phyloP scores from a whole-genome alignment of 2,113 vertebrate genomes.

The Platycercus adscitus region DNA sequence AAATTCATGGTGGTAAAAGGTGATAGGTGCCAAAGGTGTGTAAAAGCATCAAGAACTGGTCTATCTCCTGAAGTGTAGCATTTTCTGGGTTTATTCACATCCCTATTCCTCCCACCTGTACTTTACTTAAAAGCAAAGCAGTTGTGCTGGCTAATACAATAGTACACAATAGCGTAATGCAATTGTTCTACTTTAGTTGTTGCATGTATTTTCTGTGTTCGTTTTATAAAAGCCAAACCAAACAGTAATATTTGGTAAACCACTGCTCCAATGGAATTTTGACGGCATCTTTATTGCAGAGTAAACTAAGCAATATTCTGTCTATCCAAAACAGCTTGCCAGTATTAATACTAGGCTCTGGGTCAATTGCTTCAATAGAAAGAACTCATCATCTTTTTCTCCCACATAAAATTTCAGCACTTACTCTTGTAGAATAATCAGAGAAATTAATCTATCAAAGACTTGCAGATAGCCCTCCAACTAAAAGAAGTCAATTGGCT shows the following conservation, averaged over 20 bases:
- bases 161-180: neutral
- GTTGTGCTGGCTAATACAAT: conserved; percentile 26
- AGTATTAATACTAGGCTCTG: conserved; percentile 3
- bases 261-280: conserved; percentile 49
- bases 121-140: conserved; percentile 10
- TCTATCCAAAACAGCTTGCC: conserved; percentile 5
- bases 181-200: neutral
- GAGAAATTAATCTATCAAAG: neutral
- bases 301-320: conserved; percentile 43
- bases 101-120: conserved; percentile 34
- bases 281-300: conserved; percentile 42
- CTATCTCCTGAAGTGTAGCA: neutral
- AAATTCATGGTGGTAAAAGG: neutral
- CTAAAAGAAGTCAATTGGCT: neutral
- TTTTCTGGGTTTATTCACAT: conserved; percentile 11
- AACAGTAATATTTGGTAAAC: conserved; percentile 59
- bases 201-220: conserved; percentile 35
- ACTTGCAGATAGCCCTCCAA: neutral
- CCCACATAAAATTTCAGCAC: neutral
- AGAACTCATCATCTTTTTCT: neutral
- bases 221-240: conserved; percentile 45
- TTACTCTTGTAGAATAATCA: neutral
- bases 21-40: neutral
- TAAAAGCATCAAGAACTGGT: neutral
- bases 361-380: conserved; percentile 14